phyloP scores from a whole-genome alignment of 2,888 invertebrate species.

The Meliscaeva auricollis region DNA sequence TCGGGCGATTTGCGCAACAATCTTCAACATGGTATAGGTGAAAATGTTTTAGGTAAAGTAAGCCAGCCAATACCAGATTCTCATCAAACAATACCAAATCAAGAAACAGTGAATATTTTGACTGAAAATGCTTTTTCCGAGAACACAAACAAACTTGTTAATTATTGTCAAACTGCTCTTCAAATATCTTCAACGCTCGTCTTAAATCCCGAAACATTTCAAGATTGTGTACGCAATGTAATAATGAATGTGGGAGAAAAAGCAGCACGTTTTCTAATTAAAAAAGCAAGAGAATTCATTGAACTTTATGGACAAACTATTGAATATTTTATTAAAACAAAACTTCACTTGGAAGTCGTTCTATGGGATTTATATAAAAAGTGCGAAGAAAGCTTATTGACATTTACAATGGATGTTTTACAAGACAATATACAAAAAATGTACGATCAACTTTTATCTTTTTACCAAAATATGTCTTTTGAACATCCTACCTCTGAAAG shows the following conservation, averaged over 20 bases:
- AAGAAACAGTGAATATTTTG: constrained; percentile 21
- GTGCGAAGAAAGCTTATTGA: background rate
- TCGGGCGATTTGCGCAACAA: constrained; percentile 79
- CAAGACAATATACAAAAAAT: background rate
- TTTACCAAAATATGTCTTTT: constrained; percentile 33
- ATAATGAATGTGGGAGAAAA: background rate
- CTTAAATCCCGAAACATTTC: constrained; percentile 37
- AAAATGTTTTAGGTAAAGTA: constrained; percentile 79
- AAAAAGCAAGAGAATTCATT: constrained; percentile 37
- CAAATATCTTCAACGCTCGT: background rate
- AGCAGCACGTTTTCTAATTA: constrained; percentile 24
- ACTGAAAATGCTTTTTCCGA: constrained; percentile 22
- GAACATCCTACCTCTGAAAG: background rate
- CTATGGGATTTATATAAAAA: constrained; percentile 48
- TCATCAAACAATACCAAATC: constrained; percentile 37
- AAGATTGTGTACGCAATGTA: constrained; percentile 45
- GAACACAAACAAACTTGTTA: constrained; percentile 2
- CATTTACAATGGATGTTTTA: constrained; percentile 21
- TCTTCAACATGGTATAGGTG: constrained; percentile 80
- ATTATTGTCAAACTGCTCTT: constrained; percentile 3
- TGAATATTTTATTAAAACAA: constrained; percentile 21
- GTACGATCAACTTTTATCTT: background rate
- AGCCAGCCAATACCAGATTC: constrained; percentile 78
- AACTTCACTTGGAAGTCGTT: constrained; percentile 32
- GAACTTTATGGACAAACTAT: background rate